A percentile compares a stretch with the other conserved stretches of the same genome.
These are phyloP conservation scores for Phenganax subtilis DNA, from an alignment of 92 coral and sea anemone species.

Conservation along the genomic window DNA sequence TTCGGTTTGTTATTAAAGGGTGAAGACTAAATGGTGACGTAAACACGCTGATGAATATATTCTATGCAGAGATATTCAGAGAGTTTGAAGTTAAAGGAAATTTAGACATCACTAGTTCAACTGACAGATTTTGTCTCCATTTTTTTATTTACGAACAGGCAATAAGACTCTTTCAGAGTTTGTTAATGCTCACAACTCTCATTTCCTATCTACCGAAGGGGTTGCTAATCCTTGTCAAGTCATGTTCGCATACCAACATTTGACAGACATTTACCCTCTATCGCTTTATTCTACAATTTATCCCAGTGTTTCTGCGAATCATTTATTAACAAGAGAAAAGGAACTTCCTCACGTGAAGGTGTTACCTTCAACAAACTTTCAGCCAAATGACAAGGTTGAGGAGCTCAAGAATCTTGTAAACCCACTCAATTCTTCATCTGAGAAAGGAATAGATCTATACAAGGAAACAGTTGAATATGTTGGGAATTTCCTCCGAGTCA, in stretches of 20 bases:
- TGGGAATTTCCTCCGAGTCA: not conserved
- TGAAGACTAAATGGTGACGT: not conserved
- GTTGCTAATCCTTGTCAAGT: not conserved
- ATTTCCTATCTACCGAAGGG: not conserved
- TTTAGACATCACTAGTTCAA: not conserved
- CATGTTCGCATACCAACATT: not conserved
- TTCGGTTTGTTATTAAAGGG: not conserved
- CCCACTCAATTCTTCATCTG: not conserved
- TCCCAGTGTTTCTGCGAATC: not conserved
- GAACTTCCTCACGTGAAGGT: not conserved
- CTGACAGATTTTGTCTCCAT: slow-evolving; percentile 15
- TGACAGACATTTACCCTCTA: not conserved
- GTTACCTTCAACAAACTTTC: not conserved
- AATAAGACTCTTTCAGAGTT: slow-evolving; percentile 1
- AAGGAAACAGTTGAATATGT: not conserved
- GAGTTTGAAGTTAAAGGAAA: not conserved
- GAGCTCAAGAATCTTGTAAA: not conserved
- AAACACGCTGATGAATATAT: not conserved
- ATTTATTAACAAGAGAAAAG: not conserved
- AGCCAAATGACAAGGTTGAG: not conserved
- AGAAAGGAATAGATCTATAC: not conserved
- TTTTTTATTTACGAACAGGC: slow-evolving; percentile 22
- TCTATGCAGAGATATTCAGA: not conserved
- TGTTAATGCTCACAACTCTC: not conserved
- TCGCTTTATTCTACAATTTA: not conserved